These are phyloP conservation scores for Griposia aprilina DNA, from an alignment of 2,888 invertebrate species.

Conservation along the genomic window DNA sequence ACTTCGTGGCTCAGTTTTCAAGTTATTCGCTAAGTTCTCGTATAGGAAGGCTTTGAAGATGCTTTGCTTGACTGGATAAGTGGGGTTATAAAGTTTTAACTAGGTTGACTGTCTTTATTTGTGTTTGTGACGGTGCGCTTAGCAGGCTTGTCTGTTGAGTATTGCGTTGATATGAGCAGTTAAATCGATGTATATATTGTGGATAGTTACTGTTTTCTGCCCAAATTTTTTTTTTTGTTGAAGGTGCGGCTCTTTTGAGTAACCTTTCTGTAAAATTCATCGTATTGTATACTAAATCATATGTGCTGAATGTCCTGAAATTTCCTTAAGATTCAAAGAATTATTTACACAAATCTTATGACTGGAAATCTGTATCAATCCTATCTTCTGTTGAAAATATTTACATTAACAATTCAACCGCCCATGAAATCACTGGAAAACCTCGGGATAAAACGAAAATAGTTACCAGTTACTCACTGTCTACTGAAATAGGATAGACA, in stretches of 20 bases:
- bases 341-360: slow-evolving; percentile 14
- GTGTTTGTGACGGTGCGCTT: slow-evolving; percentile 22
- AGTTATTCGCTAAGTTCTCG: slow-evolving; percentile 51
- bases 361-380: slow-evolving; percentile 8
- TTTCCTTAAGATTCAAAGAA: background rate
- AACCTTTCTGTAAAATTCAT: background rate
- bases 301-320: background rate
- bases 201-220: no score
- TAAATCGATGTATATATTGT: background rate
- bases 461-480: slow-evolving; percentile 41
- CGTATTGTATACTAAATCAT: background rate
- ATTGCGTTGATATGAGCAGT: background rate
- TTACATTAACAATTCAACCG: slow-evolving; percentile 40
- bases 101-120: slow-evolving; percentile 44
- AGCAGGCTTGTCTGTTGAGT: background rate
- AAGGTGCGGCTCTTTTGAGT: background rate
- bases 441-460: slow-evolving; percentile 53
- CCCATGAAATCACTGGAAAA: slow-evolving; percentile 43
- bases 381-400: slow-evolving; percentile 37
- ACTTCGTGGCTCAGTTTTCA: slow-evolving; percentile 43
- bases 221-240: background rate
- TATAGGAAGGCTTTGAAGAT: slow-evolving; percentile 40
- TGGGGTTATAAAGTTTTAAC: slow-evolving; percentile 50
- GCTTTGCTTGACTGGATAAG: slow-evolving; percentile 19
- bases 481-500: slow-evolving; percentile 52